phyloP scores from a whole-genome alignment of 2,113 vertebrate species.

The Sphaerodactylus townsendi region DNA sequence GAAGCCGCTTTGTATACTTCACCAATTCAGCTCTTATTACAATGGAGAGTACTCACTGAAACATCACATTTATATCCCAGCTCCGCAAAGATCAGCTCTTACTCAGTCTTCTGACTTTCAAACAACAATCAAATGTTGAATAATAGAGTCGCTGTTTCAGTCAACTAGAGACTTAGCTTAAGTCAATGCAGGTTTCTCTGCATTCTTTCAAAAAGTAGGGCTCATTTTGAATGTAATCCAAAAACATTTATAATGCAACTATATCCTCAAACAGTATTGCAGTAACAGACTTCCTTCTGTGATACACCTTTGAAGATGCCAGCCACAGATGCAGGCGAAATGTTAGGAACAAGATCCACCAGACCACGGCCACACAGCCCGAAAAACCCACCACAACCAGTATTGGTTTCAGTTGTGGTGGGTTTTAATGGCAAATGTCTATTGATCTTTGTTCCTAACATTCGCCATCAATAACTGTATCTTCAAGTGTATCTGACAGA shows the following conservation, averaged over 20 bases:
- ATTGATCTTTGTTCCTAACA: too few relatives aligned
- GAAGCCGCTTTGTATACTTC: slow-evolving; percentile 25
- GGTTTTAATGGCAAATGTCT: too few relatives aligned
- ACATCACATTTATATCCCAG: background rate
- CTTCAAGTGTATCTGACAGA: too few relatives aligned
- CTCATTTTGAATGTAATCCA: background rate
- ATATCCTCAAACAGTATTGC: background rate
- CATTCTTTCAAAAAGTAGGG: background rate
- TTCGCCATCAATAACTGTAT: too few relatives aligned
- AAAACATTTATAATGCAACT: slow-evolving; percentile 4
- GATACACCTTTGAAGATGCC: too few relatives aligned
- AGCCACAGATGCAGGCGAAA: too few relatives aligned
- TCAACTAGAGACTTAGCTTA: background rate
- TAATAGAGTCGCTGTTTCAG: background rate
- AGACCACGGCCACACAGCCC: too few relatives aligned
- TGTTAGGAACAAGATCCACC: too few relatives aligned
- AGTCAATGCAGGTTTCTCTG: background rate
- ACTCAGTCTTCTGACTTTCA: background rate
- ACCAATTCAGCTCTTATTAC: background rate
- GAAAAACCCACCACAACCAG: too few relatives aligned
- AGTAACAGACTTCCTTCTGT: too few relatives aligned
- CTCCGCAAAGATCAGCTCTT: background rate
- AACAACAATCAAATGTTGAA: background rate
- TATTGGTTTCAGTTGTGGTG: too few relatives aligned
- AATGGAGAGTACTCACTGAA: background rate